These are phyloP conservation scores for Copidosoma aretas DNA, from an alignment of 2,888 invertebrate genomes.

Conservation along the genomic window DNA sequence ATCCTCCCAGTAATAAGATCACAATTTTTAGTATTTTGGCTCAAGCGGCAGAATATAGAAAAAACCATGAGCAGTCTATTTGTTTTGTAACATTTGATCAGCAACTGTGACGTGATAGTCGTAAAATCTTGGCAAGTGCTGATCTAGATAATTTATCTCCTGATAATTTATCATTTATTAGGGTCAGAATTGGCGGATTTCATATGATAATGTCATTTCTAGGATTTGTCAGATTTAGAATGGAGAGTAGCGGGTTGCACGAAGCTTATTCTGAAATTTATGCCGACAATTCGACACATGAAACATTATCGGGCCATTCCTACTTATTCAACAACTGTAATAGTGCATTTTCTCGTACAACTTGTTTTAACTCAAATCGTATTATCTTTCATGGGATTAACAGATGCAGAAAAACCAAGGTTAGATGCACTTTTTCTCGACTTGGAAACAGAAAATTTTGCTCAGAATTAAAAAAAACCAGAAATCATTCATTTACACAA, in stretches of 20 bases:
- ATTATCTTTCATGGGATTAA: not conserved
- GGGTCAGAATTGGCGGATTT: constrained; percentile 46
- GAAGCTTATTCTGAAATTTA: constrained; percentile 45
- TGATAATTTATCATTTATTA: constrained; percentile 9
- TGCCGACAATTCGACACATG: constrained; percentile 45
- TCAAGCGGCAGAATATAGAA: too few species aligned
- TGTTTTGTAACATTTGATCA: too few species aligned
- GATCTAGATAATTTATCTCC: too few species aligned
- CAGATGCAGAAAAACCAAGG: not conserved
- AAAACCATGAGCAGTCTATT: too few species aligned
- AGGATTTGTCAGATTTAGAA: constrained; percentile 56
- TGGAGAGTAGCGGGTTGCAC: constrained; percentile 58
- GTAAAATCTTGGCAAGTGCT: too few species aligned
- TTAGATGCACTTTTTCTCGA: not conserved
- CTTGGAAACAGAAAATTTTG: not conserved
- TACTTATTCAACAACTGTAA: constrained; percentile 25
- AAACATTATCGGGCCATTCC: constrained; percentile 34
- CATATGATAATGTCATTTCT: constrained; percentile 54
- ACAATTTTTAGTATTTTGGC: too few species aligned
- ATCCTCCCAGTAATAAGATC: too few species aligned
- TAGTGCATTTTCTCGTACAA: constrained; percentile 25
- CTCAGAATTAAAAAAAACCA: not conserved
- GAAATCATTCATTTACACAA: not conserved
- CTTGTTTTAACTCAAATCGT: not conserved
- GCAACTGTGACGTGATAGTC: too few species aligned